Evolutionary conservation across 2,888 invertebrate genomes (phyloP).

Genomic region (Athripsodes cinereus): DNA sequence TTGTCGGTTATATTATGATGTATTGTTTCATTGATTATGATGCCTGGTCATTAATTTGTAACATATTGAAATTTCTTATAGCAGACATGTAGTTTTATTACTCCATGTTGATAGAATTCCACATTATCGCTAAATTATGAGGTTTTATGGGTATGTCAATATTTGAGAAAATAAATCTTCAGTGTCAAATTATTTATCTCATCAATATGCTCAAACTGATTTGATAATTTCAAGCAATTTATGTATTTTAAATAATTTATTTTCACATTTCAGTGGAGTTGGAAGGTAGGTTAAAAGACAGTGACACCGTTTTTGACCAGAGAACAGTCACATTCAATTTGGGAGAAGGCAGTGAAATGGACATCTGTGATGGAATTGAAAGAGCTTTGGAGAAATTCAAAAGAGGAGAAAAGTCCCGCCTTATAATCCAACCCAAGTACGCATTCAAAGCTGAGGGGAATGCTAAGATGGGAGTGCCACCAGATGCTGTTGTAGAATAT

Average conservation of each 20-base stretch:
- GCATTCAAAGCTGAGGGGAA: constrained; percentile 73
- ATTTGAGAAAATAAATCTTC: too few species aligned
- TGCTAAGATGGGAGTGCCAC: constrained; percentile 65
- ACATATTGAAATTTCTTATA: too few species aligned
- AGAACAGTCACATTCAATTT: constrained; percentile 74
- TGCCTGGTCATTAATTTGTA: too few species aligned
- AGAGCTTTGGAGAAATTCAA: constrained; percentile 74
- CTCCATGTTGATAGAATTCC: too few species aligned
- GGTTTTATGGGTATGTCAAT: too few species aligned
- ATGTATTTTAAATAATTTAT: too few species aligned
- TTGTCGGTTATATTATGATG: constrained; percentile 8
- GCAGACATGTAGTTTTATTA: too few species aligned
- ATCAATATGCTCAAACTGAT: too few species aligned
- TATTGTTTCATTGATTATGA: too few species aligned
- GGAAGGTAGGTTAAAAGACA: constrained; percentile 49
- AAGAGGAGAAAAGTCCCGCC: constrained; percentile 68
- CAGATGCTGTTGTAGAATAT: constrained; percentile 74
- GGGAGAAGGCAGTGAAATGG: constrained; percentile 76
- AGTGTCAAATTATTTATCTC: too few species aligned
- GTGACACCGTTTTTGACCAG: constrained; percentile 67
- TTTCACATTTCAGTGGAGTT: constrained; percentile 59
- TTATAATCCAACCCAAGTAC: constrained; percentile 70
- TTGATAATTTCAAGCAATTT: too few species aligned
- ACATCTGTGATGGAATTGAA: constrained; percentile 78
- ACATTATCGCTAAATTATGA: too few species aligned